A percentile compares a stretch with the other conserved stretches of the same genome.
These are phyloP conservation scores for Chloropsis cyanopogon DNA, from an alignment of 2,113 vertebrate genomes.

Conservation along the genomic window DNA sequence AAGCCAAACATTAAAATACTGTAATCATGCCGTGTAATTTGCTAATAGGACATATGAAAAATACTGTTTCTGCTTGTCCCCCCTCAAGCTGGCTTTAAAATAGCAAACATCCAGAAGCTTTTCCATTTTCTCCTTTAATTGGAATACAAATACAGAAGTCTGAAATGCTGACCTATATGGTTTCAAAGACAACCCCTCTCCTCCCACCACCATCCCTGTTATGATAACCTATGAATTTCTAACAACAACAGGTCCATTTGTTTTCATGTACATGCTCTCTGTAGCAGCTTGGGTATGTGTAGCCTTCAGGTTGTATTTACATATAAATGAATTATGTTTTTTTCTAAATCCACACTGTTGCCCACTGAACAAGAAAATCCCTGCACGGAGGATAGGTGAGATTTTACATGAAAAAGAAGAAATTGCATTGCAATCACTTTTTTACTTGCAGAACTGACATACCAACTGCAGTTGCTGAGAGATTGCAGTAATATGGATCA, in stretches of 20 bases:
- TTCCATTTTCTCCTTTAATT: slow-evolving; percentile 8
- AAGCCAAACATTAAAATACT: neutral
- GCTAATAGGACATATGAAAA: neutral
- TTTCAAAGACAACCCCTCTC: neutral
- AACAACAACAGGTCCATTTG: slow-evolving; percentile 4
- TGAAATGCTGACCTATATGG: slow-evolving; percentile 27
- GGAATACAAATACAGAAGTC: neutral
- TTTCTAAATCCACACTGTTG: neutral
- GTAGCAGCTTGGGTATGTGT: neutral
- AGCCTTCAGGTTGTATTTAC: slow-evolving; percentile 43
- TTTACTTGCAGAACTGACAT: neutral
- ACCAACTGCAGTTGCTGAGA: neutral
- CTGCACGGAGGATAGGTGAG: neutral
- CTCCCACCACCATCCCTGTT: neutral
- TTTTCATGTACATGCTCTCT: neutral
- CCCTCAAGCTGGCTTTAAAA: neutral
- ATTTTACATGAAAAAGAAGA: neutral
- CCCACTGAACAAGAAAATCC: neutral
- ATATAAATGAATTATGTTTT: slow-evolving; percentile 21
- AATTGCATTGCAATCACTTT: neutral
- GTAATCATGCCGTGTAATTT: neutral
- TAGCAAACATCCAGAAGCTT: neutral
- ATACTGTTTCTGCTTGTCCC: neutral
- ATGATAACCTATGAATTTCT: slow-evolving; percentile 16
- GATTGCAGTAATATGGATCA: neutral